Evolutionary conservation across 2,888 invertebrate genomes (phyloP).

Genomic region (Carpatolechia fugitivella): DNA sequence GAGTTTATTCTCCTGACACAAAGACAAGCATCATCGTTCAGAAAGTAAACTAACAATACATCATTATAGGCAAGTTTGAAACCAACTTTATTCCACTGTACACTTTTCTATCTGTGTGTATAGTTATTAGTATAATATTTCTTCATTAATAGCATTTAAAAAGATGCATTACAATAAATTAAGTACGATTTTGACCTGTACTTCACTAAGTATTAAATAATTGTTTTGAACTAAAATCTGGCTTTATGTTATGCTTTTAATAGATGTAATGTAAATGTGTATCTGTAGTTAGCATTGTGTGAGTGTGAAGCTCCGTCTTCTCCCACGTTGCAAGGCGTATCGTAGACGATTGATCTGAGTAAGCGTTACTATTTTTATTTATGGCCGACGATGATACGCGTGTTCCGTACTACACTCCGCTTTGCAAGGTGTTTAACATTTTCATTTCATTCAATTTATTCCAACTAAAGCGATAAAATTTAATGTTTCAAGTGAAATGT

Average conservation of each 20-base stretch:
- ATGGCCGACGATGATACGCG: constrained; percentile 12
- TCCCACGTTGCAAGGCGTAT: not conserved
- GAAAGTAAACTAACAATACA: not conserved
- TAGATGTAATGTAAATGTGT: not conserved
- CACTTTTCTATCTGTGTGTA: too few relatives aligned
- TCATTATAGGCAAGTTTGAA: not conserved
- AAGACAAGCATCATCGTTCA: not conserved
- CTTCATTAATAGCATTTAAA: too few relatives aligned
- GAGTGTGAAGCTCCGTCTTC: not conserved
- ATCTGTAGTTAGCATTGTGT: constrained; percentile 1
- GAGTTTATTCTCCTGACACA: not conserved
- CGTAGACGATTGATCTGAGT: constrained; percentile 6
- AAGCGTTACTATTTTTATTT: constrained; percentile 13
- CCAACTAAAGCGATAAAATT: not conserved
- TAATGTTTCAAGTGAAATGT: not conserved
- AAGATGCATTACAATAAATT: too few relatives aligned
- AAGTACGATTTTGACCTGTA: too few relatives aligned
- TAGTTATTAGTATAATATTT: too few relatives aligned
- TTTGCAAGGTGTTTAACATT: not conserved
- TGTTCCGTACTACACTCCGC: not conserved
- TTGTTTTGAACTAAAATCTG: too few relatives aligned
- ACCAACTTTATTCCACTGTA: not conserved
- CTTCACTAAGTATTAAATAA: too few relatives aligned
- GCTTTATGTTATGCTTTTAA: not conserved
- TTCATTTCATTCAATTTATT: not conserved